Percentiles rank a stretch among this genome's conserved stretches.
Evolutionary conservation across 2,113 vertebrate species (phyloP).

Genomic region (Tonatia bakeri): DNA sequence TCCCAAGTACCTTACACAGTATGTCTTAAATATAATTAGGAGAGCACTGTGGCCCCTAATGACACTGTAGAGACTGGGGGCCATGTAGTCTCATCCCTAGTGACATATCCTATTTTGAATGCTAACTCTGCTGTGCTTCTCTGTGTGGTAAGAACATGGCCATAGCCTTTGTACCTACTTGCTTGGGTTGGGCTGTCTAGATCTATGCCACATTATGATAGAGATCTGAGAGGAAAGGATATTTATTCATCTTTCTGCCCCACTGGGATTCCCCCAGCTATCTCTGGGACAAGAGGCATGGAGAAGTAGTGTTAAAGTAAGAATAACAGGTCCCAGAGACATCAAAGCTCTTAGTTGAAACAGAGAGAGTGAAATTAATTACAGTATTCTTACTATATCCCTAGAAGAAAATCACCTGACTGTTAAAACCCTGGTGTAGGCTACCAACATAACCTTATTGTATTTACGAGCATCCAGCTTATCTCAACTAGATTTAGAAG

Average conservation of each 20-base stretch:
- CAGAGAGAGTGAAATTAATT: not conserved
- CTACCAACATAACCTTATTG: not conserved
- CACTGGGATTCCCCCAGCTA: not conserved
- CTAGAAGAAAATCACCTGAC: not conserved
- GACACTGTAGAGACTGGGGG: not conserved
- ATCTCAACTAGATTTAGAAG: not conserved
- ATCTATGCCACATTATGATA: fast-evolving
- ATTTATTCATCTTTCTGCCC: not conserved
- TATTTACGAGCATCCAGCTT: not conserved
- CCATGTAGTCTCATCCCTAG: too few relatives aligned
- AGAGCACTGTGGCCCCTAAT: not conserved
- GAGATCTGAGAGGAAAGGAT: not conserved
- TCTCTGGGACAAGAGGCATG: not conserved
- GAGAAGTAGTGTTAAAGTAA: not conserved
- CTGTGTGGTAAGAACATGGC: fast-evolving
- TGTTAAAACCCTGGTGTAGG: not conserved
- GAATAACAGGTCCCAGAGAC: not conserved
- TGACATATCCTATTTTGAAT: not conserved
- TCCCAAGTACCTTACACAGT: not conserved
- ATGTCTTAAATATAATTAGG: not conserved
- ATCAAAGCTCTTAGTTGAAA: not conserved
- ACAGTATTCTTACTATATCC: not conserved
- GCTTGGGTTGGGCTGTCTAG: fast-evolving
- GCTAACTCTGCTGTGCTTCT: too few relatives aligned
- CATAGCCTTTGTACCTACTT: not conserved